Base-by-base conservation (phyloP, 2,888 invertebrate species). In the Drosophila conformis region DNA sequence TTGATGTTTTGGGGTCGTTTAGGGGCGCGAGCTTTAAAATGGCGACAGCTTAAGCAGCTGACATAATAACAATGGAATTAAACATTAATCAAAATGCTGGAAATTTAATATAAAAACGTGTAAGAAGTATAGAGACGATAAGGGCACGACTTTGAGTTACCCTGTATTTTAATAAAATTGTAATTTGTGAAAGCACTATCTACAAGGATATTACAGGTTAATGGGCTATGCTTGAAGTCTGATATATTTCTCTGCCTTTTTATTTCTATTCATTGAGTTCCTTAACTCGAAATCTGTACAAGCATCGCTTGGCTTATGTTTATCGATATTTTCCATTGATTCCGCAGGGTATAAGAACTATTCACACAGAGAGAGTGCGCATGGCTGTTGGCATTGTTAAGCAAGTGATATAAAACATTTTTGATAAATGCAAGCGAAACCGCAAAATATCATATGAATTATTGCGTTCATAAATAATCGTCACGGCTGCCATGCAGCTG, bases 381-480 rank as follows among this genome's bases (percentile, higher is more conserved):
- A 56, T 53, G 36, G 49, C 42, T 69, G 58, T 40, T 51, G 49
- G 63, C 58, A 64, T 73, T 73, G 80, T 82, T 79, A 83, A 83
- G 76, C 77, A 77, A 87, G 85, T 87, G 87, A 82, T 90, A 88
- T 88, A 86, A 89, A 87, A 86, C 81, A 83, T 88, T 85, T 82
- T 74, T 82, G 90, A 90, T 87, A 87, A 87, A 87, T 87, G 88
- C 83, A 76, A 73, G 83, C 71, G 78, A 60, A 82, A 90, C 87
- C 87, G 80, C 87, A 90, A 80, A 88, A 90, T 87, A 86, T 90
- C 80, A 83, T 80, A 90, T 87, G 90, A 87, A 88, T 90, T 88
- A 87, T 87, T 87, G 88, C 90, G 72, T 76, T 73, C 87, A 87
- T 87, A 87, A 87, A 87, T 87, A 80, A 90, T 88, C 83, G 79